Evolutionary conservation across 1,140 invertebrate genomes (phyloP), one percentile per base, ranked within the genome.

Genomic region (Calosoma granatense): DNA sequence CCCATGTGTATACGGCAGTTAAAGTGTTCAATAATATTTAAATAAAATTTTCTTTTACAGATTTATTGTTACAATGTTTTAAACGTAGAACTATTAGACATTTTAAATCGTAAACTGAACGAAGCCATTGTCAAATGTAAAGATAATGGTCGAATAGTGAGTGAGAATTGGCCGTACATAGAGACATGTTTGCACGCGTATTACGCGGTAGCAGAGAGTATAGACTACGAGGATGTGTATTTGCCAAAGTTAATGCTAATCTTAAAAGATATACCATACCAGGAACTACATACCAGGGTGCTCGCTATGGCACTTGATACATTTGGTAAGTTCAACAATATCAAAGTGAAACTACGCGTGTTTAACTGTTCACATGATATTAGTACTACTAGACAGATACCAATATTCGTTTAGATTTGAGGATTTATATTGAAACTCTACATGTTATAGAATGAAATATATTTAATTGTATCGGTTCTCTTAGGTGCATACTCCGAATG

Each of bases 121-220:
- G 74, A 78, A 59, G 70, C 74, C n/a, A 66, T 79, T 65, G 62
- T 70, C 62, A 67, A 70, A 62, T 60, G 78, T 64, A 65, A 69
- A 55, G 59, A 68, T n/a, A 61, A 73, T 65, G 67, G 72, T n/a
- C 68, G 21, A 53, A 53, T 53, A 21, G 17, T 53, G 4, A 4
- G 20, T 20, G 53, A 54, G 17, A 54, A 71, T 53, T 86, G 85
- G 79, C 80, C 83, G 59, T 77, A 80, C 15, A 70, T 89, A 4
- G 90, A 96, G 68, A 85, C 88, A 1, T 83, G 85, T 43, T 78
- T 95, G 60, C 90, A 88, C 74, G 87, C 88, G 36, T 89, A 92
- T 67, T 78, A 80, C 51, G 85, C 92, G 20, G 74, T 94, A 2
- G 84, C 88, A 1, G 90, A 93, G 68, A 83, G 80, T 59, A 80